Evolutionary conservation across 2,113 vertebrate species (phyloP).

Genomic region (Amblyornis subalaris): DNA sequence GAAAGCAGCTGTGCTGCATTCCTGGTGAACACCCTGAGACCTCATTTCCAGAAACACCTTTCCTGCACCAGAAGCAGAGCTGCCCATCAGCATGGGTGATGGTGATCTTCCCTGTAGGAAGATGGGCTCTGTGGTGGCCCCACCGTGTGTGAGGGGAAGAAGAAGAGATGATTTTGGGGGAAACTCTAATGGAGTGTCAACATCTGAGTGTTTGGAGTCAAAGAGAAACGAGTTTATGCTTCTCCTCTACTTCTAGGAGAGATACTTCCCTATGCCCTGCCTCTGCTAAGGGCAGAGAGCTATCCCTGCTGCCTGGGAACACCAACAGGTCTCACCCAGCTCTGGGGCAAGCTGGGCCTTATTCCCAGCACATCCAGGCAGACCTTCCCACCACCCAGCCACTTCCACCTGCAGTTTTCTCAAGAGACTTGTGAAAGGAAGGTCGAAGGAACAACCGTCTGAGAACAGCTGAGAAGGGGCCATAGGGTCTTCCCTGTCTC

Average conservation of each 20-base stretch:
- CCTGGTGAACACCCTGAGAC: neutral
- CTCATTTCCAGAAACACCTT: neutral
- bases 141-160: neutral
- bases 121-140: accelerated
- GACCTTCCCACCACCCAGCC: neutral
- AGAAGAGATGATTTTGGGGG: neutral
- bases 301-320: neutral
- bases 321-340: neutral
- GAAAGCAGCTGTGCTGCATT: neutral
- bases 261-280: neutral
- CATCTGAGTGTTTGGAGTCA: neutral
- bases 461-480: neutral
- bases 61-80: neutral
- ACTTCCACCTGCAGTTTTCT: neutral
- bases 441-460: neutral
- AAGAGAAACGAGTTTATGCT: neutral
- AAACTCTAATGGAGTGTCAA: neutral
- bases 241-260: neutral
- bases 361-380: neutral
- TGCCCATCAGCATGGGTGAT: neutral
- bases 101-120: neutral
- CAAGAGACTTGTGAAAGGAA: neutral
- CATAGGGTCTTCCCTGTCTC: neutral
- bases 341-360: neutral
- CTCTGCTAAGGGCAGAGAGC: neutral